Evolutionary conservation across 2,797 vertebrate species (phyloP).

Genomic region (Caiman crocodilus): DNA sequence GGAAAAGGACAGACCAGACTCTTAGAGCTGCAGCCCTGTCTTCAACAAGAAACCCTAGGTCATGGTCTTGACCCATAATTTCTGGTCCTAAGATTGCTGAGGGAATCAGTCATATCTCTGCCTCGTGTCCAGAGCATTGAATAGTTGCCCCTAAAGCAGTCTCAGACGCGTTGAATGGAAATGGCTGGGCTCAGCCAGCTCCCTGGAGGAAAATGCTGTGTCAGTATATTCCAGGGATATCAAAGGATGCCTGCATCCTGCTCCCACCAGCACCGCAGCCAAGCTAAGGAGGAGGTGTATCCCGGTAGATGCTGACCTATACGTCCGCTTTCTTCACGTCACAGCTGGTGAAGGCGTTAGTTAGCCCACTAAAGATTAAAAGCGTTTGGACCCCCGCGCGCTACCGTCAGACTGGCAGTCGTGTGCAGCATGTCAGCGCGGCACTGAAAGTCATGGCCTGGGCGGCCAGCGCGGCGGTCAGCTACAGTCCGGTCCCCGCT

Average conservation of each 20-base stretch:
- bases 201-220: not conserved
- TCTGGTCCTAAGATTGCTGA: not conserved
- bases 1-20: too few relatives aligned
- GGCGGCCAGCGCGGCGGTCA: too few relatives aligned
- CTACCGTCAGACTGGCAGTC: not conserved
- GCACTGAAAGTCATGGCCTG: not conserved
- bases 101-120: fast-evolving
- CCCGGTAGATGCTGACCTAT: not conserved
- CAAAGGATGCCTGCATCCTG: not conserved
- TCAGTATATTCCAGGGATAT: fast-evolving
- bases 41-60: too few relatives aligned
- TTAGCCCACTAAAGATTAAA: slow-evolving; percentile 18
- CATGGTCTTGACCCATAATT: fast-evolving
- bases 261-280: not conserved
- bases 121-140: fast-evolving
- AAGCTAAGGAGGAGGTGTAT: slow-evolving; percentile 3
- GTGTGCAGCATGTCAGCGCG: not conserved
- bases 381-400: not conserved
- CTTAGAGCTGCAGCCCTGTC: too few relatives aligned
- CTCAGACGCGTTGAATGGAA: not conserved
- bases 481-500: not conserved
- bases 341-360: slow-evolving; percentile 20
- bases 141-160: too few relatives aligned
- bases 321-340: not conserved
- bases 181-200: not conserved